These are phyloP conservation scores for Agrotis exclamationis DNA, from an alignment of 2,888 invertebrate genomes.

Conservation along the genomic window DNA sequence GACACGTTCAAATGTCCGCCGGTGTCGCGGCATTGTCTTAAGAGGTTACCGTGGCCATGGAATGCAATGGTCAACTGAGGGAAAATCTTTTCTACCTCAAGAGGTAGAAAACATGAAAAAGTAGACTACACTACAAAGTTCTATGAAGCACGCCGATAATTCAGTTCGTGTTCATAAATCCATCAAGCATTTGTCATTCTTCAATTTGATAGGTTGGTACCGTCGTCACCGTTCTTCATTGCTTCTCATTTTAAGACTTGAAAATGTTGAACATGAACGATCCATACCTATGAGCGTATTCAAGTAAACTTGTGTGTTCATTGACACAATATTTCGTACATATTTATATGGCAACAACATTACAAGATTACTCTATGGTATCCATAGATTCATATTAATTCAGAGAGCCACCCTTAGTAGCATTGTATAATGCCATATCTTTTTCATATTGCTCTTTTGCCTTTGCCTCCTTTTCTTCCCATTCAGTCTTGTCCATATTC, in stretches of 20 bases:
- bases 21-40: too few species aligned
- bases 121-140: too few species aligned
- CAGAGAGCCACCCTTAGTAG: conserved; percentile 92
- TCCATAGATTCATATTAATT: background rate
- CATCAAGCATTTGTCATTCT: background rate
- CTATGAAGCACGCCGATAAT: too few species aligned
- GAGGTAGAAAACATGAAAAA: too few species aligned
- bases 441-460: conserved; percentile 97
- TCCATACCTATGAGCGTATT: too few species aligned
- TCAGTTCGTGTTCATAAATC: background rate
- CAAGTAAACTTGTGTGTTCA: background rate
- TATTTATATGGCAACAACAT: conserved; percentile 3
- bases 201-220: conserved; percentile 1
- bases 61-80: too few species aligned
- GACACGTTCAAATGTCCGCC: too few species aligned
- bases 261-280: too few species aligned
- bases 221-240: background rate
- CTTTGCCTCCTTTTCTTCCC: conserved; percentile 97
- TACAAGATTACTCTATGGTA: too few species aligned
- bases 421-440: conserved; percentile 97
- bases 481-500: conserved; percentile 96
- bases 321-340: background rate
- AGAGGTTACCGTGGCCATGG: too few species aligned
- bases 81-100: too few species aligned
- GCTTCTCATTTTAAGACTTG: background rate